Evolutionary conservation across 2,888 invertebrate species (phyloP).

Genomic region (Sepiola atlantica): DNA sequence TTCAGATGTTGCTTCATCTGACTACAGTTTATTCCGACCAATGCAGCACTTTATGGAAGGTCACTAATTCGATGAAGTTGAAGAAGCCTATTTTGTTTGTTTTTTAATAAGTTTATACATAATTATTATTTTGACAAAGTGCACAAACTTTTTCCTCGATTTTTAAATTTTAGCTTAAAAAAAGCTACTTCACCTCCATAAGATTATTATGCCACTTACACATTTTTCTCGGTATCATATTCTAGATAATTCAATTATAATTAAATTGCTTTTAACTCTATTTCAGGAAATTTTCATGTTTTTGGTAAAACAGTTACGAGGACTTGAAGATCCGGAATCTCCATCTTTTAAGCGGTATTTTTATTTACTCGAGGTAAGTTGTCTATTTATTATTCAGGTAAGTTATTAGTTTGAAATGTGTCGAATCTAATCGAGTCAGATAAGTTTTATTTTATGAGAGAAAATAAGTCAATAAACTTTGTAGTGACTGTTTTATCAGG

Average conservation of each 20-base stretch:
- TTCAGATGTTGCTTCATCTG: too few relatives aligned
- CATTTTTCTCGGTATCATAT: too few relatives aligned
- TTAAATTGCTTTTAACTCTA: conserved; percentile 50
- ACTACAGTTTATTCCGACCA: too few relatives aligned
- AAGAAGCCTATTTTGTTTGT: too few relatives aligned
- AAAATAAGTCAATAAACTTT: background rate
- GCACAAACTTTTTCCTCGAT: too few relatives aligned
- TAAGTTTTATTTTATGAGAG: background rate
- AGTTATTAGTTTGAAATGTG: background rate
- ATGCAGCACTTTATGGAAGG: too few relatives aligned
- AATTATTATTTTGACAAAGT: too few relatives aligned
- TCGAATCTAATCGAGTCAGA: background rate
- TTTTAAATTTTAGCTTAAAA: too few relatives aligned
- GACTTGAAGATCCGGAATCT: conserved; percentile 95
- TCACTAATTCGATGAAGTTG: too few relatives aligned
- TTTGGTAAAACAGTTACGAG: conserved; percentile 92
- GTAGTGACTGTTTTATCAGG: background rate
- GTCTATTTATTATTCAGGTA: background rate
- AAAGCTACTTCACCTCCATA: too few relatives aligned
- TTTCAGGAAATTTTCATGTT: conserved; percentile 84
- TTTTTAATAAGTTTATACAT: too few relatives aligned
- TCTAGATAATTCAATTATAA: background rate
- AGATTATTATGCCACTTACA: too few relatives aligned
- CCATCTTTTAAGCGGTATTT: conserved; percentile 98
- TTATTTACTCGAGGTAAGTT: conserved; percentile 86